Conservation (phyloP, 30 jellyfish, hydroid and myxozoan genomes). For the Hydractinia echinata region DNA sequence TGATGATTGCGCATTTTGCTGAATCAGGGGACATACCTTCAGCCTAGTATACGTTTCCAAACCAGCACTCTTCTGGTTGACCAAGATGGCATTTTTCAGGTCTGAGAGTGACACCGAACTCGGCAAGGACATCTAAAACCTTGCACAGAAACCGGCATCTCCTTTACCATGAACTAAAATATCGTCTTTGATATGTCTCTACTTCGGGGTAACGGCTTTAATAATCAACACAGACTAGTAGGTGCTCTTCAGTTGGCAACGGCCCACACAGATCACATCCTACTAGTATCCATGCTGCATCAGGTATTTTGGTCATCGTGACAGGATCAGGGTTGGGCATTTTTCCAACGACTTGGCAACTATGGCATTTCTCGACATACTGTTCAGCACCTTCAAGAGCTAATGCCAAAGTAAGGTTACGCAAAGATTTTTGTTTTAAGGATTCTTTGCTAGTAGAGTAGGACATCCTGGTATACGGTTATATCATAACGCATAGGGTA, state of each 20-base stretch:
- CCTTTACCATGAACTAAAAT: neutral
- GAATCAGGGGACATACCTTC: neutral
- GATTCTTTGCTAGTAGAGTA: no score
- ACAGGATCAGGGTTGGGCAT: no score
- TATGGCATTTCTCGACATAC: slow-evolving; percentile 9
- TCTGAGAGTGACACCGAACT: neutral
- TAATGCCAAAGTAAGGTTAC: no score
- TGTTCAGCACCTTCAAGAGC: no score
- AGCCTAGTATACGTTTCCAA: no score
- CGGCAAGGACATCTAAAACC: neutral
- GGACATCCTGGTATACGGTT: no score
- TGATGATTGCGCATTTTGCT: neutral
- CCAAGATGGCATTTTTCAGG: no score
- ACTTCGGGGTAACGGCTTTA: slow-evolving; percentile 39
- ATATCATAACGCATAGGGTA: no score
- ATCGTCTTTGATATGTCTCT: neutral
- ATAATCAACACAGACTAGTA: no score
- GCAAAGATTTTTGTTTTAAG: no score
- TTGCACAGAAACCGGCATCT: neutral
- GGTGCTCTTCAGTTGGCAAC: slow-evolving; percentile 40
- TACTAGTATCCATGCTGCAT: slow-evolving; percentile 37
- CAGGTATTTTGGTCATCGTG: no score
- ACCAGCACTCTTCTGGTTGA: no score
- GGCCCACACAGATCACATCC: slow-evolving; percentile 45
- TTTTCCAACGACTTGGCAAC: slow-evolving; percentile 37